Evolutionary conservation across 53 echinoderm and acorn worm species (phyloP).

Genomic region (Holothuria leucospilota): DNA sequence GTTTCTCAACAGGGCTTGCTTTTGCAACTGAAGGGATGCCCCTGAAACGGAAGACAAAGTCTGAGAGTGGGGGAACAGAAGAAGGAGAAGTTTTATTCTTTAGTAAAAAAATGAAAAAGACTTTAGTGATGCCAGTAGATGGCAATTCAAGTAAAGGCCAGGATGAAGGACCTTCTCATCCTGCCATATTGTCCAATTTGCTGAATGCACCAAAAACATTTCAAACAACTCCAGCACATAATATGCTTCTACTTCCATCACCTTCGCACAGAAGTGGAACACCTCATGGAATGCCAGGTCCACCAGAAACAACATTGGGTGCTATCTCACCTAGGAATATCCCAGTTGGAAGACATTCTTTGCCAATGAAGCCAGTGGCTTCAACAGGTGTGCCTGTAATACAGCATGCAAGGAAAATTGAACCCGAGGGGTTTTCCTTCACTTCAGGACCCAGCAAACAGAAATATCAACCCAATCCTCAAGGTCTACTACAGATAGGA

Average conservation of each 20-base stretch:
- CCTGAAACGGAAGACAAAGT: conserved; percentile 25
- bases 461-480: conserved; percentile 47
- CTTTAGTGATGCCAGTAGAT: conserved; percentile 22
- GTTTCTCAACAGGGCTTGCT: neutral
- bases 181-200: conserved; percentile 31
- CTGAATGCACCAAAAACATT: conserved; percentile 16
- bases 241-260: conserved; percentile 10
- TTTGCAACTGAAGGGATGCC: neutral
- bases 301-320: neutral
- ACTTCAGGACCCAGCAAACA: conserved; percentile 42
- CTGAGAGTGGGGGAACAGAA: neutral
- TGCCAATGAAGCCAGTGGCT: neutral
- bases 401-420: conserved; percentile 75
- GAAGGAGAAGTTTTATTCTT: conserved; percentile 22
- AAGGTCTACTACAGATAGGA: conserved; percentile 58
- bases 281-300: neutral
- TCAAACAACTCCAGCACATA: neutral
- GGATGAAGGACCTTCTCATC: neutral
- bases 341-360: neutral
- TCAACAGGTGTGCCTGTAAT: conserved; percentile 85
- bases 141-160: neutral
- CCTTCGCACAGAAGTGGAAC: neutral
- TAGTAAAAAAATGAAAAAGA: conserved; percentile 46
- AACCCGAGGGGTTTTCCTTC: conserved; percentile 10
- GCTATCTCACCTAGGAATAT: neutral